Evolutionary conservation across 2,888 invertebrate species (phyloP), one percentile per base, ranked within the genome.

Genomic region (Platycnemis pennipes): DNA sequence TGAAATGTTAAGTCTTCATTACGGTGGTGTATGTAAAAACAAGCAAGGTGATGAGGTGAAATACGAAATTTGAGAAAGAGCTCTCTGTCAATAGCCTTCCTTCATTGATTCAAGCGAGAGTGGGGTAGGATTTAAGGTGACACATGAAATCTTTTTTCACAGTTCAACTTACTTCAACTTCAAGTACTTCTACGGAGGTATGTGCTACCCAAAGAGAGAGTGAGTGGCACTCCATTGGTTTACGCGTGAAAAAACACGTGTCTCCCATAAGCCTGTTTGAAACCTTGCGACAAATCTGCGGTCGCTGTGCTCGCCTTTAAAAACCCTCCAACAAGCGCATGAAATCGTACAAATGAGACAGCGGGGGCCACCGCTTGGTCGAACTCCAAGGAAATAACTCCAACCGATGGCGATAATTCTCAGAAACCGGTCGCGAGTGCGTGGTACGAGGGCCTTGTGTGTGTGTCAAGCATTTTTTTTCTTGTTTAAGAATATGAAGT

Each of bases 291-390:
- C 26, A 63, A 63, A 63, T 26, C 26, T 63, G n/a, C 63, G 63
- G 26, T 63, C n/a, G 63, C 63, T 63, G 63, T 26, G 63, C 3
- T 63, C n/a, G 26, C 63, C 63, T 2, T n/a, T 26, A 63, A 63
- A 63, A 63, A n/a, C n/a, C 26, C 63, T 63, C 63, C 3, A 63
- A n/a, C 22, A 63, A 63, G n/a, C 26, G 0, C 63, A 63, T 26
- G 63, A 63, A 63, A 63, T 63, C 63, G 63, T 63, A 63, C n/a
- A 63, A 63, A 63, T 63, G 63, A 63, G 63, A n/a, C n/a, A 26
- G 63, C n/a, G 22, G n/a, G 7, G 63, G 63, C 63, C n/a, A n/a
- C 8, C 63, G n/a, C 63, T 63, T 5, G 63, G 63, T 26, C 63
- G 63, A 63, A n/a, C 63, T 19, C 63, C 19, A 0, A 2, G 63